Percentiles rank a stretch among this genome's conserved stretches.
Conservation (phyloP, 1,140 invertebrate species). For the Drosophila tsacasi region DNA sequence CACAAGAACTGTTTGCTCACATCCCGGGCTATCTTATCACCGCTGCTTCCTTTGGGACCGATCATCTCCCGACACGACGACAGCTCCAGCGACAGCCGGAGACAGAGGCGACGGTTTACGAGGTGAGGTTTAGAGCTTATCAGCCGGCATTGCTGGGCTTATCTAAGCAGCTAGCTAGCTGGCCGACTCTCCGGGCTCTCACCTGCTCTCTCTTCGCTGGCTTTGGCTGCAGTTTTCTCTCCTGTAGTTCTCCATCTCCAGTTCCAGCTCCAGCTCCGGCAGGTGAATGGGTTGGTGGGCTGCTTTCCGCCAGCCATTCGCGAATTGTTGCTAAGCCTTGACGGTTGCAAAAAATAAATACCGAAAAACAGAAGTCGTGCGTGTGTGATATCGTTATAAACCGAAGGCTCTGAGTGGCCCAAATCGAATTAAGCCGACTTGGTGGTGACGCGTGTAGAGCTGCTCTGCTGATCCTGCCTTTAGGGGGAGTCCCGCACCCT, state of each 20-base stretch:
- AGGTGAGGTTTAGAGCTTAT: constrained; percentile 55
- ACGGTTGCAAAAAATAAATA: constrained; percentile 63
- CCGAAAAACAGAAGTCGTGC: neutral
- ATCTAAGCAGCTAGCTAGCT: constrained; percentile 28
- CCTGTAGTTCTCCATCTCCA: constrained; percentile 15
- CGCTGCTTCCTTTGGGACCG: constrained; percentile 7
- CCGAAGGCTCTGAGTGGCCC: constrained; percentile 35
- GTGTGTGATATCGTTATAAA: constrained; percentile 46
- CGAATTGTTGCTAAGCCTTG: constrained; percentile 74
- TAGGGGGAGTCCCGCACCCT: neutral
- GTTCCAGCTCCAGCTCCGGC: constrained; percentile 41
- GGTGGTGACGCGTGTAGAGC: constrained; percentile 47
- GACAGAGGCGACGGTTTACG: constrained; percentile 22
- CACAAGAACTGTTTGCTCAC: constrained; percentile 42
- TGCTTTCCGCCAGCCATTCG: constrained; percentile 52
- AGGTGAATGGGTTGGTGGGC: constrained; percentile 21
- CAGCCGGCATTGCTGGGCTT: constrained; percentile 27
- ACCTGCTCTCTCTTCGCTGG: constrained; percentile 10
- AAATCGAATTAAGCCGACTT: constrained; percentile 38
- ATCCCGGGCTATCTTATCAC: constrained; percentile 50
- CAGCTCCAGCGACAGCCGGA: constrained; percentile 11
- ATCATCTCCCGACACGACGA: constrained; percentile 21
- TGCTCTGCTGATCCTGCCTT: constrained; percentile 45
- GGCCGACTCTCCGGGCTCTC: constrained; percentile 37
- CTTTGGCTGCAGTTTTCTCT: constrained; percentile 11